Conservation (phyloP, 2,797 vertebrate genomes). For the Prionace glauca region DNA sequence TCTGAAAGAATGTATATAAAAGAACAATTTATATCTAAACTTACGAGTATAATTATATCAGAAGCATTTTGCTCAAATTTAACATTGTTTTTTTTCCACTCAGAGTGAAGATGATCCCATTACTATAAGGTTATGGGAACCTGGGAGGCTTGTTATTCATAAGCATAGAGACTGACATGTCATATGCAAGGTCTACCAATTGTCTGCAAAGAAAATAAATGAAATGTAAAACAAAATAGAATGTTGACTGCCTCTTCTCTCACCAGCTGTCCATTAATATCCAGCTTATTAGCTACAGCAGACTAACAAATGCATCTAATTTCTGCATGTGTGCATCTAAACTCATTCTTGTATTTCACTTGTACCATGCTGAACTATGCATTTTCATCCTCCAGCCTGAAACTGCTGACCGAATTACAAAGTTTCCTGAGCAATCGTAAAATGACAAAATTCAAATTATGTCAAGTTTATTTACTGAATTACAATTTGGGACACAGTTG, state of each 20-base stretch:
- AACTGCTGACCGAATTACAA: background rate
- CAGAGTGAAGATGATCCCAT: background rate
- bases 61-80: background rate
- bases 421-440: background rate
- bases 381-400: background rate
- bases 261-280: background rate
- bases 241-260: background rate
- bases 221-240: background rate
- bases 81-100: background rate
- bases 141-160: background rate
- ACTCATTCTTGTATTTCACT: background rate
- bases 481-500: background rate
- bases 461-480: background rate
- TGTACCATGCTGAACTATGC: background rate
- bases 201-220: background rate
- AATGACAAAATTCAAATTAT: background rate
- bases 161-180: background rate
- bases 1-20: background rate
- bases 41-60: background rate
- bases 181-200: background rate
- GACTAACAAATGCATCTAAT: background rate
- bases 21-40: background rate
- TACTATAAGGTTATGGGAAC: background rate
- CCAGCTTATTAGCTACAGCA: background rate
- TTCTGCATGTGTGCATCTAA: background rate